Conservation (phyloP, 2,888 invertebrate genomes). For the Spisula solida region DNA sequence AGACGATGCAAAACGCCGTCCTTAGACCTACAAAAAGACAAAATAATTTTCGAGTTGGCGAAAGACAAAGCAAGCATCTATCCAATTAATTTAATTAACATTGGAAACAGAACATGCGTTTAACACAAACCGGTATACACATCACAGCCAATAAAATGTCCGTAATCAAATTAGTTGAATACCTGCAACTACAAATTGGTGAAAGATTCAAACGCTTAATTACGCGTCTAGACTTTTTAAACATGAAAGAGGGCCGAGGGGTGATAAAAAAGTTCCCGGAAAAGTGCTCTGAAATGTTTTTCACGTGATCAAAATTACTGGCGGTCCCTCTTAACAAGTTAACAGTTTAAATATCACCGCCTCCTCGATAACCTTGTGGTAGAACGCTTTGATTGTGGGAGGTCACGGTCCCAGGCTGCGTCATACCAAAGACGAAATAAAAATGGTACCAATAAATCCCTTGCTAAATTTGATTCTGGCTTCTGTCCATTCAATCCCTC, state of each 20-base stretch:
- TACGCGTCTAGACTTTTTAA: background rate
- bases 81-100: background rate
- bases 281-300: background rate
- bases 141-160: background rate
- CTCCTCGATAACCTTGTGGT: too few relatives aligned
- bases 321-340: too few relatives aligned
- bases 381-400: too few relatives aligned
- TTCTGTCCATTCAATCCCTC: too few relatives aligned
- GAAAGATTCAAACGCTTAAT: background rate
- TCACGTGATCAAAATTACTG: background rate
- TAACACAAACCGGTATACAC: background rate
- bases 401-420: too few relatives aligned
- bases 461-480: too few relatives aligned
- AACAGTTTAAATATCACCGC: too few relatives aligned
- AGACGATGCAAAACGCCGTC: background rate
- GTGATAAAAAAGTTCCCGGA: background rate
- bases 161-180: background rate
- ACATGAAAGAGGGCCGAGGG: too few relatives aligned
- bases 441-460: too few relatives aligned
- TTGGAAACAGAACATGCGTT: background rate
- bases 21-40: background rate
- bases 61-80: background rate
- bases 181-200: background rate
- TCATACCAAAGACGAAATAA: too few relatives aligned
- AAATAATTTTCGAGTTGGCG: background rate